Percentiles rank a stretch among this genome's conserved stretches.
Conservation (phyloP, 2,113 vertebrate species). For the Tamias sibiricus region DNA sequence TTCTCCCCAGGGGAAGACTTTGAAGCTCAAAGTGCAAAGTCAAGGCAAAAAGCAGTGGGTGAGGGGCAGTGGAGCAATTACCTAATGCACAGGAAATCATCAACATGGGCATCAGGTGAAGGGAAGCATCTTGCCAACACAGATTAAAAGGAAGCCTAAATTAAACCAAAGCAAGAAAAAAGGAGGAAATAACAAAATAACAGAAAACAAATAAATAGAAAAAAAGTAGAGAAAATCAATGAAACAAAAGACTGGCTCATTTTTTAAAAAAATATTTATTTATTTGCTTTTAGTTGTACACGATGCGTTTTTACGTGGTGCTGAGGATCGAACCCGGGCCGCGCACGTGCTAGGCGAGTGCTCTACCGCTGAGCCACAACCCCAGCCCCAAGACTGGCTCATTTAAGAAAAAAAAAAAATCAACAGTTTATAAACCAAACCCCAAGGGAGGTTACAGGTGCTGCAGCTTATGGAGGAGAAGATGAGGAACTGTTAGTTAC, state of each 20-base stretch:
- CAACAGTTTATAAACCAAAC: not conserved
- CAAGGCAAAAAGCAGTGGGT: not conserved
- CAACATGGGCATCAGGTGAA: not conserved
- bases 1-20: not conserved
- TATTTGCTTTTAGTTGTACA: no score
- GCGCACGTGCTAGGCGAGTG: no score
- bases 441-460: accelerated
- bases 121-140: no score
- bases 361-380: no score
- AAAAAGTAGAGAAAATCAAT: not conserved
- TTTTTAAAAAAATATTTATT: no score
- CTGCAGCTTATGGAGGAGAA: not conserved
- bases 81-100: not conserved
- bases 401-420: no score
- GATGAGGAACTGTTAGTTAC: not conserved
- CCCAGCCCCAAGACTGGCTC: no score
- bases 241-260: no score
- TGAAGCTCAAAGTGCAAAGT: not conserved
- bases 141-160: not conserved
- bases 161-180: not conserved
- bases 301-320: no score
- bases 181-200: not conserved
- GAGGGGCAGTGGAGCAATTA: not conserved
- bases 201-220: not conserved
- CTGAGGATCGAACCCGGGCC: no score